Evolutionary conservation across 1,140 invertebrate species (phyloP).

Genomic region (Drosophila tropicalis): DNA sequence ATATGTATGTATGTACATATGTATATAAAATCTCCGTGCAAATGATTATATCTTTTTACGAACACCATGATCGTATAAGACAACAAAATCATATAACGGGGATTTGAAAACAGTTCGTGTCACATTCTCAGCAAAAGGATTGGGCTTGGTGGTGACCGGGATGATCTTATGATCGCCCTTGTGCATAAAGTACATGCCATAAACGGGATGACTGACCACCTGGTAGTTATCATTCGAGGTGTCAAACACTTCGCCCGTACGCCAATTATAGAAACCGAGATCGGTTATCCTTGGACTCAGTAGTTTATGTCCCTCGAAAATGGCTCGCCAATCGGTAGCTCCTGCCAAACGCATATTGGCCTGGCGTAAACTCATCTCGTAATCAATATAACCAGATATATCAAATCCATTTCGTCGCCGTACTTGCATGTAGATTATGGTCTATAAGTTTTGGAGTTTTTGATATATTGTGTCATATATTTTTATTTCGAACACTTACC

Average conservation of each 20-base stretch:
- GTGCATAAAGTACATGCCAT: constrained; percentile 61
- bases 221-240: constrained; percentile 61
- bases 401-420: constrained; percentile 51
- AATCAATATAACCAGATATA: constrained; percentile 70
- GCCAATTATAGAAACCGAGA: constrained; percentile 61
- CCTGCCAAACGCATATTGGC: constrained; percentile 24
- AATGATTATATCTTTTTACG: constrained; percentile 35
- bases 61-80: constrained; percentile 47
- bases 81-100: constrained; percentile 26
- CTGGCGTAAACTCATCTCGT: constrained; percentile 51
- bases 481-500: constrained; percentile 8
- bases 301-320: constrained; percentile 41
- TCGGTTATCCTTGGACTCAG: constrained; percentile 48
- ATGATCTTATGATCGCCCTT: constrained; percentile 65
- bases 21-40: not conserved
- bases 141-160: constrained; percentile 31
- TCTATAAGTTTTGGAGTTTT: constrained; percentile 25
- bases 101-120: constrained; percentile 30
- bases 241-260: constrained; percentile 24
- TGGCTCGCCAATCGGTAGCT: constrained; percentile 52
- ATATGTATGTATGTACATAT: too few species aligned
- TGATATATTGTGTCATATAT: not conserved
- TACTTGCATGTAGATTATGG: constrained; percentile 66
- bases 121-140: constrained; percentile 29
- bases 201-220: constrained; percentile 40